Evolutionary conservation across 30 jellyfish, hydroid and myxozoan species (phyloP), one percentile per base, ranked within the genome.

Genomic region (Aurelia sp.): DNA sequence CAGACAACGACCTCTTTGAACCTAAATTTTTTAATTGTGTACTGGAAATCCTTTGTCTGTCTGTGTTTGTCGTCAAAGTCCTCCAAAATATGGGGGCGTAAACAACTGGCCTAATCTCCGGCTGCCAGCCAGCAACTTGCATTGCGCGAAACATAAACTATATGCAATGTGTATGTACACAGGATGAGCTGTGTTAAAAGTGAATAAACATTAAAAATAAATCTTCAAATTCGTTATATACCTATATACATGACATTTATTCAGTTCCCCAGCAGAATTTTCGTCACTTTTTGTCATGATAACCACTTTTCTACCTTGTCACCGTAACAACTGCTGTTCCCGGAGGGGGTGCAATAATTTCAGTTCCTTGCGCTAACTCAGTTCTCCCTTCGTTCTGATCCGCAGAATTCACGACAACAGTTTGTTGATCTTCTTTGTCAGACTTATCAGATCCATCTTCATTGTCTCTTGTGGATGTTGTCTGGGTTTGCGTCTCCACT

Each of bases 401-500:
- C 51, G 44, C 80, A 63, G 27, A 66, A 59, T 59, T 71, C 30
- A 68, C 79, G 9, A 27, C 21, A 17, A 21, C 41, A 18, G 78
- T 40, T 18, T 67, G 71, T 20, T 13, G 69, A 1, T 50, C 84
- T 67, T 71, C 78, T 64, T 24, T 76, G 33, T 52, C 70, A 33
- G 20, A 22, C 68, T 59, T 60, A 5, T 82, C 72, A 9, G 30
- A 47, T 16, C 58, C 81, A 76, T 51, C 63, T 0, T 73, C 88
- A 8, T 85, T 86, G 73, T 22, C 63, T 30, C 58, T 87, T 31
- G 57, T 57, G 21, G 92, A 51, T 15, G 84, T 71, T 27, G 97
- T 53, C 19, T 87, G 97, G 13, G 96, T 94, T 44, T 86, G 97
- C 2, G 98, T 78, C 64, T 94, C 99, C 47, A 94, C 96, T 1